Evolutionary conservation across 2,113 vertebrate genomes (phyloP).

Genomic region (Dicrurus megarhynchus): DNA sequence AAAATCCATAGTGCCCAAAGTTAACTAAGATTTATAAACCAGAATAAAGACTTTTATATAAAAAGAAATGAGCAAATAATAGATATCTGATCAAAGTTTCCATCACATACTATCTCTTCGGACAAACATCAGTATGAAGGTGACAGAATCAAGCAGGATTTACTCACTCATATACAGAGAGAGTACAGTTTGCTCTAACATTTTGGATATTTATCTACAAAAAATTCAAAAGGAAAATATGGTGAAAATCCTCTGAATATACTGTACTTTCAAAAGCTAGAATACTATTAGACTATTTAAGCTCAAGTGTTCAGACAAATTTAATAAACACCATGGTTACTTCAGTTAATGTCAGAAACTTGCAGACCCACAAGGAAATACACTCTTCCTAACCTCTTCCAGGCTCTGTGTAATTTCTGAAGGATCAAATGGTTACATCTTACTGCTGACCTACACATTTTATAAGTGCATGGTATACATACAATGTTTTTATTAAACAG

Average conservation of each 20-base stretch:
- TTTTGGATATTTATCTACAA: not conserved
- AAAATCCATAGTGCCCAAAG: slow-evolving; percentile 41
- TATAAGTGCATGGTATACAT: not conserved
- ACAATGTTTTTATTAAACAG: not conserved
- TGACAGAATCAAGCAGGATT: not conserved
- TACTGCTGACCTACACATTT: not conserved
- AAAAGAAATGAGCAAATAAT: not conserved
- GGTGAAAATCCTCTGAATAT: not conserved
- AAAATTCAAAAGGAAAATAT: not conserved
- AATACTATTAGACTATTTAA: not conserved
- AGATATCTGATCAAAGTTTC: not conserved
- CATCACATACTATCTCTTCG: not conserved
- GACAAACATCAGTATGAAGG: not conserved
- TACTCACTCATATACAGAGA: not conserved
- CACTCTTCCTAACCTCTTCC: not conserved
- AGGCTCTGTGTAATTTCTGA: accelerated
- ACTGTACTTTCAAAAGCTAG: not conserved
- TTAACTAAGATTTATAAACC: slow-evolving; percentile 2
- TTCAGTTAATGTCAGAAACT: not conserved
- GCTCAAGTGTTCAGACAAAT: not conserved
- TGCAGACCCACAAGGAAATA: not conserved
- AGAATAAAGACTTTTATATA: slow-evolving; percentile 8
- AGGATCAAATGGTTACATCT: not conserved
- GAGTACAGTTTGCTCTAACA: not conserved
- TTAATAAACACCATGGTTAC: not conserved